Base-by-base conservation (phyloP, 2,797 vertebrate genomes). In the Schizopygopsis malacanthus region DNA sequence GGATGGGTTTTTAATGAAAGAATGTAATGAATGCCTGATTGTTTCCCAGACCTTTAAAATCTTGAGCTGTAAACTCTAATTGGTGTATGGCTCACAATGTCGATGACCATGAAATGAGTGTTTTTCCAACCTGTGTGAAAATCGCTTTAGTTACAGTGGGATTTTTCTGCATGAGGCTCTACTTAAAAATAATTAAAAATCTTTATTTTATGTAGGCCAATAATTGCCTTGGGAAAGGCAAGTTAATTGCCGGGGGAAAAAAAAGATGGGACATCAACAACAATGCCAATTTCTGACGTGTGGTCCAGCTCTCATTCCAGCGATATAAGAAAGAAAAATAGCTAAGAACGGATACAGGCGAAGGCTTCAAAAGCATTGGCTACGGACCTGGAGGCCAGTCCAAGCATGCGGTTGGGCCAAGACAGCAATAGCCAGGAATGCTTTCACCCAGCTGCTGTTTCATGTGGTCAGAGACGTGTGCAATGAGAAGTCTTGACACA, bases 191-290 rank as follows among this genome's bases (percentile, higher is more conserved):
- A 92, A 93, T 92, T 92, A 92, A 93, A 92, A 79, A 92, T 93
- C 92, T 93, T 92, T 92, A 92, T 91, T 94, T 93, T 95, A 95
- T 95, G 91, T 94, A 92, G 94, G 94, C 85, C 93, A 94, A 91
- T 93, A 93, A 95, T 91, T 92, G 93, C 94, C 93, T 90, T 84
- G 92, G 91, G 81, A 93, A 94, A 92, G 91, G 89, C 89, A 90
- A 94, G 92, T 93, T 95, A 95, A 95, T 94, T 94, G 93, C 93
- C 90, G 89, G 87, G 73, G 41, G 33, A 77, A 89, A 89, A 93
- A 93, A 93, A 92, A 89, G 83, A 93, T 83, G 87, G 91, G 93
- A 91, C 39, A 54, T 84, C 79, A 82, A 84, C 79, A 70, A 43
- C 33, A 65, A 28, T 85, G 89, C 75, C 84, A 87, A 79, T 79